A percentile compares a stretch with the other conserved stretches of the same genome.
phyloP scores from a whole-genome alignment of 2,113 vertebrate genomes.

The Thunnus thynnus region DNA sequence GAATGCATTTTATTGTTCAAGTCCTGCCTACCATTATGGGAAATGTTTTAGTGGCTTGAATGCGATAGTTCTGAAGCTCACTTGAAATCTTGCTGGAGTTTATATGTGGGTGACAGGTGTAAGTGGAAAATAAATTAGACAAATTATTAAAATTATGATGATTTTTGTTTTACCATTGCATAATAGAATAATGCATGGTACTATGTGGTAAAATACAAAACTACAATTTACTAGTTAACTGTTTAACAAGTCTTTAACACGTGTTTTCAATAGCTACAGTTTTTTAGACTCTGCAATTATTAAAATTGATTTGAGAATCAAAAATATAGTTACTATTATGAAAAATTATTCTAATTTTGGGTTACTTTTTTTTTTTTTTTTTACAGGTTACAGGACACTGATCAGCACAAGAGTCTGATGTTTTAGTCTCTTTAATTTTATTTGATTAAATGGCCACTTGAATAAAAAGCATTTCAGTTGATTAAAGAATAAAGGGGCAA shows the following conservation, averaged over 20 bases:
- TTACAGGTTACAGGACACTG: slow-evolving; percentile 30
- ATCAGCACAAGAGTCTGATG: slow-evolving; percentile 13
- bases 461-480: slow-evolving; percentile 61
- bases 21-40: slow-evolving; percentile 56
- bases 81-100: slow-evolving; percentile 6
- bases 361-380: background rate
- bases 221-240: background rate
- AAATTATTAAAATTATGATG: background rate
- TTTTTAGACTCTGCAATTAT: background rate
- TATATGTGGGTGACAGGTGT: slow-evolving; percentile 9
- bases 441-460: slow-evolving; percentile 66
- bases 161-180: background rate
- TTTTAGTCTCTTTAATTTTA: slow-evolving; percentile 48
- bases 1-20: slow-evolving; percentile 72
- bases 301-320: background rate
- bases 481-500: slow-evolving; percentile 62
- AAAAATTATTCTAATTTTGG: background rate
- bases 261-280: background rate
- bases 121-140: background rate
- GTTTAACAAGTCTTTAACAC: background rate
- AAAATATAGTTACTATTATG: background rate
- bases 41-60: slow-evolving; percentile 47
- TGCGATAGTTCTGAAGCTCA: slow-evolving; percentile 35
- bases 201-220: background rate
- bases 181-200: background rate